A percentile compares a stretch with the other conserved stretches of the same genome.
Evolutionary conservation across 2,888 invertebrate species (phyloP).

Genomic region (Tiliacea aurago): DNA sequence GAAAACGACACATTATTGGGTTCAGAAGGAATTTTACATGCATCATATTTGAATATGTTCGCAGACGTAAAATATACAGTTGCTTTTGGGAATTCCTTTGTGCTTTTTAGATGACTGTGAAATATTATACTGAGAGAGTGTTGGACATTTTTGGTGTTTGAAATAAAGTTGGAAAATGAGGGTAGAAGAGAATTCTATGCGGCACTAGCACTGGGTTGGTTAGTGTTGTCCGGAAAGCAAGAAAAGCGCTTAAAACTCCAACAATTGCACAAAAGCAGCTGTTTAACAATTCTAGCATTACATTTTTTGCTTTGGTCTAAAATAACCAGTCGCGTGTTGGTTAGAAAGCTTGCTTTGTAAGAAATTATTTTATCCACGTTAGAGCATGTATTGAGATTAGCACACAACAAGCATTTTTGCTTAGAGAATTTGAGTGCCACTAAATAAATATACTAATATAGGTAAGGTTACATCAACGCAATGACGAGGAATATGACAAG

Average conservation of each 20-base stretch:
- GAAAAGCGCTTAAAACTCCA: conserved; percentile 1
- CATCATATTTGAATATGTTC: conserved; percentile 61
- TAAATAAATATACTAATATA: not conserved
- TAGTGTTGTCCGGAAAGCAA: conserved; percentile 22
- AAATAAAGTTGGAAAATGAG: conserved; percentile 58
- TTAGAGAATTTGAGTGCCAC: not conserved
- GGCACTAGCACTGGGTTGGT: conserved; percentile 27
- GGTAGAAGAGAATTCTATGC: conserved; percentile 35
- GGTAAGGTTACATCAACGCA: not conserved
- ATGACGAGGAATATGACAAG: not conserved
- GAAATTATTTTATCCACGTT: no score
- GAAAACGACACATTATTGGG: conserved; percentile 68
- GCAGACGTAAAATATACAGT: conserved; percentile 58
- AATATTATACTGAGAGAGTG: conserved; percentile 60
- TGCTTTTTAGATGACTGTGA: conserved; percentile 57
- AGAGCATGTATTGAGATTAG: not conserved
- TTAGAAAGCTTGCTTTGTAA: not conserved
- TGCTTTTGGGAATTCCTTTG: conserved; percentile 58
- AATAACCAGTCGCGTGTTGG: not conserved
- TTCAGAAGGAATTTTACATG: conserved; percentile 65
- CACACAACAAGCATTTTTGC: not conserved
- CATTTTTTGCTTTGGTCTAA: conserved; percentile 2
- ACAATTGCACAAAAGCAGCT: conserved; percentile 25
- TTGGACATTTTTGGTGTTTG: conserved; percentile 61
- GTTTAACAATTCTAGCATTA: conserved; percentile 11